phyloP scores from a whole-genome alignment of 2,797 vertebrate genomes.

The Staurois parvus region DNA sequence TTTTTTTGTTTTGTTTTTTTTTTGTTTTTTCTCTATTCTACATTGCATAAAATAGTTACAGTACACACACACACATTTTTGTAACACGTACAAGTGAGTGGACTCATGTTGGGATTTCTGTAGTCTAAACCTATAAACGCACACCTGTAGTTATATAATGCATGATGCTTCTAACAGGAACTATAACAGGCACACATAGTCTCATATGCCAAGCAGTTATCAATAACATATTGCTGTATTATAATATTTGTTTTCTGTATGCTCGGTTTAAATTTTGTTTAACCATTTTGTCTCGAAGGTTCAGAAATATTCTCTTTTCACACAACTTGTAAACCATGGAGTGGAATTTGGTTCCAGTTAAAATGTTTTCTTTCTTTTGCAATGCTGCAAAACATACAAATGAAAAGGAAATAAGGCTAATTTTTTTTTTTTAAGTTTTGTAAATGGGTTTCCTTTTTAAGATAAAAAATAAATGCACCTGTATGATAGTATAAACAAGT shows the following conservation, averaged over 20 bases:
- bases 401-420: not conserved
- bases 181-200: not conserved
- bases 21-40: conserved; percentile 65
- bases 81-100: conserved; percentile 17
- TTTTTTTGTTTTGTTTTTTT: conserved; percentile 64
- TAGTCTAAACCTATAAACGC: not conserved
- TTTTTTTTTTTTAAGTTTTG: too few species aligned
- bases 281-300: conserved; percentile 55
- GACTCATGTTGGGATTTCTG: not conserved
- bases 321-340: not conserved
- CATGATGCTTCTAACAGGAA: conserved; percentile 18
- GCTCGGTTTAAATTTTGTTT: conserved; percentile 38
- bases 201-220: not conserved
- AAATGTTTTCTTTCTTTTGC: conserved; percentile 14
- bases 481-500: too few species aligned
- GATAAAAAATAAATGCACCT: too few species aligned
- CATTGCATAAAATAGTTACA: not conserved
- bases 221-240: conserved; percentile 1
- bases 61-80: conserved; percentile 30
- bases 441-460: too few species aligned
- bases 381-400: conserved; percentile 49
- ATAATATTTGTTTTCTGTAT: not conserved
- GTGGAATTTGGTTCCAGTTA: too few species aligned
- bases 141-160: conserved; percentile 8
- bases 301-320: conserved; percentile 17